These are phyloP conservation scores for Xylophagus ater DNA, from an alignment of 2,888 invertebrate genomes.

Conservation along the genomic window DNA sequence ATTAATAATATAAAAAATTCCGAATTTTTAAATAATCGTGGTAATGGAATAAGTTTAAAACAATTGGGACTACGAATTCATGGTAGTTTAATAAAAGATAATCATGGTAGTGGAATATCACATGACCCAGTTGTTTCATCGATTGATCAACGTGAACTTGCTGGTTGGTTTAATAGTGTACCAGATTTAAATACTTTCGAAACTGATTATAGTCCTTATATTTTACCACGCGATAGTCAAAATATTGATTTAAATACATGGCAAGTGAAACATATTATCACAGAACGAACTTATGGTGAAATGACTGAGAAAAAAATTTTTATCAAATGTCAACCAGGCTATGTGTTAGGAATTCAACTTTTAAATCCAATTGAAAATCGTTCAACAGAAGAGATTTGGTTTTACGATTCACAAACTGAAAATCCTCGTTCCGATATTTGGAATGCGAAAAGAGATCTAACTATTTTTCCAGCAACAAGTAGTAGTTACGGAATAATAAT, in stretches of 20 bases:
- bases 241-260: conserved; percentile 55
- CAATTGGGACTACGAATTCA: conserved; percentile 73
- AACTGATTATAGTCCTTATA: conserved; percentile 60
- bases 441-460: conserved; percentile 71
- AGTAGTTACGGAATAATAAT: conserved; percentile 70
- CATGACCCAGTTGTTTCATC: conserved; percentile 83
- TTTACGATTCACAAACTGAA: conserved; percentile 63
- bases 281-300: conserved; percentile 52
- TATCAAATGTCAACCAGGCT: conserved; percentile 65
- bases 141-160: conserved; percentile 77
- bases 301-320: conserved; percentile 47
- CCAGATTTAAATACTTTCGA: conserved; percentile 54
- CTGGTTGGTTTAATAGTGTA: conserved; percentile 79
- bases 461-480: conserved; percentile 82
- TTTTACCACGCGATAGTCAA: conserved; percentile 53
- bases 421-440: conserved; percentile 56
- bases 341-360: conserved; percentile 79
- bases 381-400: conserved; percentile 71
- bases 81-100: conserved; percentile 70
- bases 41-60: conserved; percentile 82
- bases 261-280: conserved; percentile 70
- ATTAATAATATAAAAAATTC: conserved; percentile 74
- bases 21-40: conserved; percentile 71
- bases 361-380: conserved; percentile 82
- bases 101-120: conserved; percentile 75